Conservation (phyloP, 2,113 vertebrate genomes). For the Nannobrachium achirus region DNA sequence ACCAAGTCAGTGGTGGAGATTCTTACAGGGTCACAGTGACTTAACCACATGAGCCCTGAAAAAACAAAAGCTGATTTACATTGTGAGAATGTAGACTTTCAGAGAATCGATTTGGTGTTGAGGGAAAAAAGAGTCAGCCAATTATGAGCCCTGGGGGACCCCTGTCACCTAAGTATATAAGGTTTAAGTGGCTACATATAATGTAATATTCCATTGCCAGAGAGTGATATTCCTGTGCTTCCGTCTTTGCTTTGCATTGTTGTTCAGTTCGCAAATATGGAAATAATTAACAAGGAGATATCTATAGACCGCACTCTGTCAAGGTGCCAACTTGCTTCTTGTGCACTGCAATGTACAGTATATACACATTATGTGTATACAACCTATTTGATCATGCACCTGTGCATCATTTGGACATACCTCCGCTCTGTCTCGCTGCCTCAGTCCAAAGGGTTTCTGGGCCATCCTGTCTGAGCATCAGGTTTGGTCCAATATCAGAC, state of each 20-base stretch:
- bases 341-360: no score
- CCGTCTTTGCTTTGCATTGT: neutral
- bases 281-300: neutral
- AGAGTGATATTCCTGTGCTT: neutral
- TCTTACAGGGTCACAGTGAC: neutral
- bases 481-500: slow-evolving; percentile 60
- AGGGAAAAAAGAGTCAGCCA: no score
- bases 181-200: no score
- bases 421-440: slow-evolving; percentile 54
- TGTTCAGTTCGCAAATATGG: neutral
- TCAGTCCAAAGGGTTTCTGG: slow-evolving; percentile 74
- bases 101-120: no score
- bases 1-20: neutral
- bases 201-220: neutral
- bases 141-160: no score
- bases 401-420: slow-evolving; percentile 38
- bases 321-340: no score
- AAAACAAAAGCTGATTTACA: no score
- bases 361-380: no score
- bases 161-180: no score
- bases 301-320: no score
- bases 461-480: slow-evolving; percentile 63
- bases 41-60: neutral
- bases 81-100: no score
- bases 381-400: neutral